phyloP scores from a whole-genome alignment of 2,113 vertebrate genomes.

The Mus musculus region GRCm39 chr11:64070501-64071000 shows the following conservation, averaged over 20 bases:
- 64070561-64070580: neutral
- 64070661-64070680: neutral
- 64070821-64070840: neutral
- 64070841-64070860: neutral
- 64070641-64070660: neutral
- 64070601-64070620: neutral
- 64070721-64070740: neutral
- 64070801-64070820: neutral
- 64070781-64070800: neutral
- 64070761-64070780: neutral
- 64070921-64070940: neutral
- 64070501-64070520: neutral
- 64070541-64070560: neutral
- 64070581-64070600: neutral
- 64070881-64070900: neutral
- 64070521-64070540: neutral
- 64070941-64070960: neutral
- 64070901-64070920: neutral
- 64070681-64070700: neutral
- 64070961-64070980: neutral
- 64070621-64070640: neutral
- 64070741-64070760: neutral
- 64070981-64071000: neutral
- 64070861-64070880: neutral
- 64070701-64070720: neutral